phyloP scores from a whole-genome alignment of 2,888 invertebrate species.

The Loripinus fragilis region DNA sequence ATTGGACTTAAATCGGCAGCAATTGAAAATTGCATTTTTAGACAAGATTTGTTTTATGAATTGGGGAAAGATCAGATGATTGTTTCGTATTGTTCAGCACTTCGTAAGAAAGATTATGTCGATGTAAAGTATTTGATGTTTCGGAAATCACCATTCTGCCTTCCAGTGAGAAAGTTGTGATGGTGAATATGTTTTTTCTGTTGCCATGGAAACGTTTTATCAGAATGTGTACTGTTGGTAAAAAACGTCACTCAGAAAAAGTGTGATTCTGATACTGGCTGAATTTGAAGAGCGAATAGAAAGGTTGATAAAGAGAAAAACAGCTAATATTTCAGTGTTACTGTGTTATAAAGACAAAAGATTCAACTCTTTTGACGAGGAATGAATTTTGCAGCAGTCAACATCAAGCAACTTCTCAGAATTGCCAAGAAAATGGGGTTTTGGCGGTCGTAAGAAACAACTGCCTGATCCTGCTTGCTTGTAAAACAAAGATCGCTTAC shows the following conservation, averaged over 20 bases:
- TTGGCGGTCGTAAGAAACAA: too few species aligned
- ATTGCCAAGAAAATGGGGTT: too few species aligned
- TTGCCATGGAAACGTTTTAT: slow-evolving; percentile 5
- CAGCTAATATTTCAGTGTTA: slow-evolving; percentile 15
- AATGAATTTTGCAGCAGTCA: too few species aligned
- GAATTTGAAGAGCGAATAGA: not conserved
- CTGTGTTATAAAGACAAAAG: slow-evolving; percentile 3
- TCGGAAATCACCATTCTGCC: slow-evolving; percentile 16
- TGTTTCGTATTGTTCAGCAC: not conserved
- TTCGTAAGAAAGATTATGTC: not conserved
- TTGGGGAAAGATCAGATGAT: not conserved
- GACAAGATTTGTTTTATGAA: slow-evolving; percentile 2
- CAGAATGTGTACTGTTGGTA: not conserved
- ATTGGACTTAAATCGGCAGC: slow-evolving; percentile 5
- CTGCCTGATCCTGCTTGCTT: too few species aligned
- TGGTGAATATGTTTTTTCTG: not conserved
- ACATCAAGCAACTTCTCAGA: too few species aligned
- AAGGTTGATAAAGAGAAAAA: slow-evolving; percentile 6
- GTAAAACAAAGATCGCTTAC: too few species aligned
- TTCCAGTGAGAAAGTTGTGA: slow-evolving; percentile 13
- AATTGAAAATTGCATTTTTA: slow-evolving; percentile 16
- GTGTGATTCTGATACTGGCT: too few species aligned
- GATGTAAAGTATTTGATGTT: not conserved
- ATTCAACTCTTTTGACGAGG: too few species aligned
- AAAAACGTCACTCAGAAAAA: not conserved